Evolutionary conservation across 2,888 invertebrate genomes (phyloP).

Genomic region (Drosophila neonasuta): DNA sequence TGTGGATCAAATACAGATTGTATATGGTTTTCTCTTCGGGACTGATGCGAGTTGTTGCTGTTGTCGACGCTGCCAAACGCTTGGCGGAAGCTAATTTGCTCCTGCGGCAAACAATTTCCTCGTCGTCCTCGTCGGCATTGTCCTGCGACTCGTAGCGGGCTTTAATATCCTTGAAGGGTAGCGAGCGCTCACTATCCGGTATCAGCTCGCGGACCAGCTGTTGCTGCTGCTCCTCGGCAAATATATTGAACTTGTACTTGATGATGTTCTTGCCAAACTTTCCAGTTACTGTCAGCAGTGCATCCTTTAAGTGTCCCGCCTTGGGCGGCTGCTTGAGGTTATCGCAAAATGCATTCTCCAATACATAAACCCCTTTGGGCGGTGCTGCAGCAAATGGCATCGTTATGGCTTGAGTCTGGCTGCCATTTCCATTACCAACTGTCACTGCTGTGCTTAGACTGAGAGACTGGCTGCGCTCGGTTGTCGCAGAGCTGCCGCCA

Average conservation of each 20-base stretch:
- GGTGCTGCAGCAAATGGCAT: constrained; percentile 10
- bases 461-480: constrained; percentile 67
- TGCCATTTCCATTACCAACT: constrained; percentile 18
- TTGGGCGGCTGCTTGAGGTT: constrained; percentile 77
- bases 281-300: constrained; percentile 81
- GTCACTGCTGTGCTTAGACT: constrained; percentile 45
- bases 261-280: constrained; percentile 82
- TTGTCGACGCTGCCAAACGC: constrained; percentile 22
- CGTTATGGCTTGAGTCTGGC: constrained; percentile 16
- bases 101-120: constrained; percentile 79
- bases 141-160: constrained; percentile 76
- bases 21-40: constrained; percentile 82
- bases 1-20: constrained; percentile 81
- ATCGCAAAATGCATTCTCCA: constrained; percentile 82
- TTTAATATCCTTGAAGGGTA: constrained; percentile 81
- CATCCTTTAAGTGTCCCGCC: constrained; percentile 81
- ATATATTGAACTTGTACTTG: constrained; percentile 82
- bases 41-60: constrained; percentile 70
- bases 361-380: constrained; percentile 78
- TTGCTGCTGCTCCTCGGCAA: constrained; percentile 80
- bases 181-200: constrained; percentile 78
- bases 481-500: constrained; percentile 79
- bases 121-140: constrained; percentile 54
- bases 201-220: constrained; percentile 80
- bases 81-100: constrained; percentile 38